Base-by-base conservation (phyloP, 2,113 vertebrate species). In the Thamnaconus septentrionalis region DNA sequence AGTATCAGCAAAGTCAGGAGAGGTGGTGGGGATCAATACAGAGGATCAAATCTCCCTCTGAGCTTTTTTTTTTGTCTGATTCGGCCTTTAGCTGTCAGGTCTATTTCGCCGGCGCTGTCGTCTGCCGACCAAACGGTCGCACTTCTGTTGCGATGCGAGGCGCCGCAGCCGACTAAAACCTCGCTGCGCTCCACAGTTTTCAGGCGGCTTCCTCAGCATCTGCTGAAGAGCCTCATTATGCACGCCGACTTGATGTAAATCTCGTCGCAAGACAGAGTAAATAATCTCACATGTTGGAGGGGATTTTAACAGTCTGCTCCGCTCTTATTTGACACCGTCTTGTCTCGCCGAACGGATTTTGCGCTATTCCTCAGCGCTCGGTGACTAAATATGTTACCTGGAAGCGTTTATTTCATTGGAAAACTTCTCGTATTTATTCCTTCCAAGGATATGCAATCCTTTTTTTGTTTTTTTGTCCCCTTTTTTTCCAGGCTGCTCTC, bases 11-110 rank as follows among this genome's bases (percentile, higher is more conserved):
- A 71, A 70, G 71, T 58, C 67, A 67, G 50, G 63, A 57, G 68
- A 79, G 65, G 18, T 31, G 18, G 18, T 48, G 69, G 67, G 74
- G 90, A 90, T 89, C 88, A 86, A 89, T 91, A 76, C 75, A 59
- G 6, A 64, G 87, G 76, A 81, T 88, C 78, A 80, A 75, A 84
- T 86, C 78, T 85, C 44, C 61, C 83, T 59, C 64, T 46, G 44
- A 79, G 81, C 73, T 56, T 71, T 79, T 71, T 79, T 88, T 50
- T 11, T 7, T 5, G 48, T 50, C 81, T 82, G 83, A 88, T 89
- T 82, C 70, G 81, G 77, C 80, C 78, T 91, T 87, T 89, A 87
- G 87, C 81, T 85, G 80, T 63, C 60, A 53, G 77, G 78, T 73
- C 72, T 66, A 64, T 69, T 78, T 81, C 74, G 70, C 18, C 18